Evolutionary conservation across 2,888 invertebrate genomes (phyloP).

Genomic region (Zonitis immaculata): DNA sequence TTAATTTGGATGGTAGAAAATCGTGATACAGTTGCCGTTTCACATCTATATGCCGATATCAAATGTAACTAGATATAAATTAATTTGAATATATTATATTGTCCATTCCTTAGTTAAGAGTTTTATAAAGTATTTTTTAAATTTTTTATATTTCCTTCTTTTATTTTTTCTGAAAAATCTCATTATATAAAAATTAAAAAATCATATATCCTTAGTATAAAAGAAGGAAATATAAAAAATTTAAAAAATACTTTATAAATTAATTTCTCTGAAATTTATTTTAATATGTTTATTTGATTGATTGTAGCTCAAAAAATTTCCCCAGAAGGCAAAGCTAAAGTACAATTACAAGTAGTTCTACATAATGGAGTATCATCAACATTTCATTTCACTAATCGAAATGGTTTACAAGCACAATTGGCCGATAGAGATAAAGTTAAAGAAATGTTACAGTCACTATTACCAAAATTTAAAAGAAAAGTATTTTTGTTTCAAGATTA

Average conservation of each 20-base stretch:
- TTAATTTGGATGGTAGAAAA: slow-evolving; percentile 96
- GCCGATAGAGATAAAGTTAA: slow-evolving; percentile 92
- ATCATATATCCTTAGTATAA: too few relatives aligned
- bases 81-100: too few relatives aligned
- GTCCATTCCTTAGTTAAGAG: too few relatives aligned
- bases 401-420: slow-evolving; percentile 76
- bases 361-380: slow-evolving; percentile 93
- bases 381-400: slow-evolving; percentile 93
- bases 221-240: too few relatives aligned
- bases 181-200: too few relatives aligned
- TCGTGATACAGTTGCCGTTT: slow-evolving; percentile 85
- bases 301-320: slow-evolving; percentile 80
- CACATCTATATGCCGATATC: slow-evolving; percentile 91
- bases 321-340: slow-evolving; percentile 94
- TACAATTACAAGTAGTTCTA: slow-evolving; percentile 94
- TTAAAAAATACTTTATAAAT: too few relatives aligned
- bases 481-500: slow-evolving; percentile 50
- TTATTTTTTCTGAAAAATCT: too few relatives aligned
- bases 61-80: slow-evolving; percentile 64
- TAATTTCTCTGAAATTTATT: too few relatives aligned
- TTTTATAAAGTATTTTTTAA: too few relatives aligned
- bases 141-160: too few relatives aligned
- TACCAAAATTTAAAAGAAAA: slow-evolving; percentile 92
- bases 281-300: slow-evolving; percentile 15
- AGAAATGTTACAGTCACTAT: slow-evolving; percentile 79